Conservation (phyloP, 92 coral and sea anemone species). For the Metridium senile region DNA sequence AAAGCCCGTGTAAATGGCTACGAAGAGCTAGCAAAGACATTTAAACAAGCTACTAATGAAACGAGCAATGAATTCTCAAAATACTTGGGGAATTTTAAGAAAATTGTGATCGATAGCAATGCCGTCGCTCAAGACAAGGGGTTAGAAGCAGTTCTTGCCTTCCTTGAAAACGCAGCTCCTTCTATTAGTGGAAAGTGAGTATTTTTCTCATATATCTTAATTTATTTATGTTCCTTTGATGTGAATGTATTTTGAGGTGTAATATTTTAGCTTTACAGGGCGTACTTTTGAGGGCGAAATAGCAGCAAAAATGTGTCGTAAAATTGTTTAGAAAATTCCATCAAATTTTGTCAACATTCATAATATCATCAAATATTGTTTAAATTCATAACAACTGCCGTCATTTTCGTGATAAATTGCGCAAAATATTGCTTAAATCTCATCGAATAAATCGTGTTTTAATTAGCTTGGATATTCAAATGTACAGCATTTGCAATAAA, state of each 20-base stretch:
- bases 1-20: slow-evolving; percentile 98
- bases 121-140: slow-evolving; percentile 99
- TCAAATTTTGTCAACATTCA: neutral
- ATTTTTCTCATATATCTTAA: too few species aligned
- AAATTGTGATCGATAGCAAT: slow-evolving; percentile 91
- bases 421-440: too few species aligned
- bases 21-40: slow-evolving; percentile 83
- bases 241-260: neutral
- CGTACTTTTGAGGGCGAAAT: neutral
- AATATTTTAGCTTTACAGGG: neutral
- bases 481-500: too few species aligned
- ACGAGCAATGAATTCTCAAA: slow-evolving; percentile 88
- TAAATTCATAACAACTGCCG: too few species aligned
- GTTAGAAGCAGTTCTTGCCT: slow-evolving; percentile 85
- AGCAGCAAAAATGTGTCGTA: too few species aligned
- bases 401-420: too few species aligned
- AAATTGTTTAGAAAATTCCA: too few species aligned
- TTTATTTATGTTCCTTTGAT: neutral
- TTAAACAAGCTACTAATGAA: slow-evolving; percentile 70
- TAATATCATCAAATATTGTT: too few species aligned
- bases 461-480: too few species aligned
- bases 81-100: slow-evolving; percentile 87
- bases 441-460: too few species aligned
- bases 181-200: slow-evolving; percentile 91
- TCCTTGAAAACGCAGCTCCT: slow-evolving; percentile 90